Base-by-base conservation (phyloP, 2,888 invertebrate genomes). In the Dilophus febrilis region DNA sequence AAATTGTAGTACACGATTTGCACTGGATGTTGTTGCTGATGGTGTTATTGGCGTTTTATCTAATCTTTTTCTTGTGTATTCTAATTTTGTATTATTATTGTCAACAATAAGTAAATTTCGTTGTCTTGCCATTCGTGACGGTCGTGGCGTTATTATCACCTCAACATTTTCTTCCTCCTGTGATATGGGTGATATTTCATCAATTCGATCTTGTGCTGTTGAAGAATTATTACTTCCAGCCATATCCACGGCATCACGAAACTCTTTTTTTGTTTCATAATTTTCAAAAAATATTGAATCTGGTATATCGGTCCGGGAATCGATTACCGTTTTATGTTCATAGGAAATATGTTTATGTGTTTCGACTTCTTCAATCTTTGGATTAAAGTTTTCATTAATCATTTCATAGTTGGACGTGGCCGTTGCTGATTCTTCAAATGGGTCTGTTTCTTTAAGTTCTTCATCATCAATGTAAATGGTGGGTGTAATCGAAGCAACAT, bases 1-100 rank as follows among this genome's bases (percentile, higher is more conserved):
- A 49, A 82, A 86, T 46, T 73, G 69, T 32, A 81, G 64, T 46
- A 71, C 72, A 37, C 65, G 64, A 59, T 51, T 34, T 53, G 57
- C 26, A 27, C 14, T 7, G 2, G n/a, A 14, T 26, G 11, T 7
- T 13, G 29, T 4, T 29, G 29, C 5, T 29, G 22, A 22, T 22
- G 22, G 8, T 2, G 13, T 13, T 7, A 31, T 3, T 5, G 31
- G n/a, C 13, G 31, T 31, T n/a, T n/a, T 36, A 7, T 36, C 13
- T 10, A n/a, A 28, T 16, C 14, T 37, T 37, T 27, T 31, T 14
- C 5, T n/a, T 31, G 31, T 7, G 7, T 31, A 17, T 28, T 27
- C 11, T 12, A 28, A 13, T 17, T 28, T 10, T 4, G 16, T 16
- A 16, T 12, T 14, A 12, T 27, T 28, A n/a, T 22, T 12, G 5